Base-by-base conservation (phyloP, 2,113 vertebrate species). In the Astur gentilis region DNA sequence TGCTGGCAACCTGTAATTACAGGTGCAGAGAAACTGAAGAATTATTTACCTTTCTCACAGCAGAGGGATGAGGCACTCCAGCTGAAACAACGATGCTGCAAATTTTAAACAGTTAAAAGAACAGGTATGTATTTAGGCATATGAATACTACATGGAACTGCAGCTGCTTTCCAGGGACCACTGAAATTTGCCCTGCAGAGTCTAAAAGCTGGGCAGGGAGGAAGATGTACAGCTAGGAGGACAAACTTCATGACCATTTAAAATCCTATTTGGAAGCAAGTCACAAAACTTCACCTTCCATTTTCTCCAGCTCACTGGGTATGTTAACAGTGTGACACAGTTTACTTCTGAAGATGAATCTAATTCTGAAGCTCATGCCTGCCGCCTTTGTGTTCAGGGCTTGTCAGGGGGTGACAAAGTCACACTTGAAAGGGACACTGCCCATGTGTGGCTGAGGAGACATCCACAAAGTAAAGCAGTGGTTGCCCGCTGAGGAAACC, bases 381-480 rank as follows among this genome's bases (percentile, higher is more conserved):
- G n/a, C 19, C 44, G 54, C 13, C 22, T 89, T 49, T 25, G 40
- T 9, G 40, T 34, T 49, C 47, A 62, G 45, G 26, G n/a, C 54
- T 67, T 61, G 45, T 55, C 52, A 49, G 40, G 52, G 72, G 52
- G 40, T 67, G 67, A 57, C 27, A 61, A 79, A 67, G 32, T 67
- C 47, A 44, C 1, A 0, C 31, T 34, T 0, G 1, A 73, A 34
- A 0, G 5, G 45, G 71, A 65, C 57, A 22, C 20, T 34, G 78
- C 19, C 38, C 8, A 3, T 9, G 14, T 1, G 0, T 42, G 45
- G 61, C 69, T 92, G 47, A 11, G n/a, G 42, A 71, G 71, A 61
- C 21, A 7, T 1, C 7, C 36, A 60, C 34, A 21, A 57, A 27
- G 36, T 27, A 16, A 79, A 85, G 34, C 60, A 23, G 45, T 21